Evolutionary conservation across 2,888 invertebrate species (phyloP).

Genomic region (Stenichneumon culpator): DNA sequence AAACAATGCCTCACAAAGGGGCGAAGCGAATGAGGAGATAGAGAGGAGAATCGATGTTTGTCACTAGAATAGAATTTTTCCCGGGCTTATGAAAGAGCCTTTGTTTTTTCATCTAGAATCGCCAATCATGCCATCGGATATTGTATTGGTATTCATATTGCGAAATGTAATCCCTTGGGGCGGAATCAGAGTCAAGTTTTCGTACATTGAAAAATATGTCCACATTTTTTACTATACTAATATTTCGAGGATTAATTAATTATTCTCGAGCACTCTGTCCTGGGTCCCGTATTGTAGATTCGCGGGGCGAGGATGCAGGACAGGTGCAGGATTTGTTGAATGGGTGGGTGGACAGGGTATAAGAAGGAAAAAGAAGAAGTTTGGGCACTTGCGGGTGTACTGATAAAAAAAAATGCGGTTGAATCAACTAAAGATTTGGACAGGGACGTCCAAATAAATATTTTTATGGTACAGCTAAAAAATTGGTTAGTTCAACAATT

Average conservation of each 20-base stretch:
- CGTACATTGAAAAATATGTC: neutral
- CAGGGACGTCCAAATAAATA: too few species aligned
- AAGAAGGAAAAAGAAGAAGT: neutral
- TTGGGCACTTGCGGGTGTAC: neutral
- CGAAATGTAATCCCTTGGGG: neutral
- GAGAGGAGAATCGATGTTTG: neutral
- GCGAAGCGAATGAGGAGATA: slow-evolving; percentile 24
- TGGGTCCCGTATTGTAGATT: neutral
- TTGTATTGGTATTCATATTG: neutral
- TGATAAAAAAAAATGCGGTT: too few species aligned
- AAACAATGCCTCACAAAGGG: slow-evolving; percentile 17
- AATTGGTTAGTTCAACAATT: too few species aligned
- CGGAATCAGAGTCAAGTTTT: neutral
- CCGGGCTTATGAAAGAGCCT: neutral
- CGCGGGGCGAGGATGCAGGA: neutral
- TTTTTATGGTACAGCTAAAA: too few species aligned
- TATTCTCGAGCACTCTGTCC: neutral
- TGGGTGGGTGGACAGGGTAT: neutral
- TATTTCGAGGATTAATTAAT: neutral
- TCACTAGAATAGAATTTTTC: slow-evolving; percentile 10
- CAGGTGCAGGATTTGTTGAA: neutral
- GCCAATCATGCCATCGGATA: neutral
- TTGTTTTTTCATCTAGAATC: neutral
- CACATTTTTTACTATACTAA: neutral
- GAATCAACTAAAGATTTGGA: too few species aligned